Conservation (phyloP, 1,140 invertebrate species). For the Gryllus bimaculatus region DNA sequence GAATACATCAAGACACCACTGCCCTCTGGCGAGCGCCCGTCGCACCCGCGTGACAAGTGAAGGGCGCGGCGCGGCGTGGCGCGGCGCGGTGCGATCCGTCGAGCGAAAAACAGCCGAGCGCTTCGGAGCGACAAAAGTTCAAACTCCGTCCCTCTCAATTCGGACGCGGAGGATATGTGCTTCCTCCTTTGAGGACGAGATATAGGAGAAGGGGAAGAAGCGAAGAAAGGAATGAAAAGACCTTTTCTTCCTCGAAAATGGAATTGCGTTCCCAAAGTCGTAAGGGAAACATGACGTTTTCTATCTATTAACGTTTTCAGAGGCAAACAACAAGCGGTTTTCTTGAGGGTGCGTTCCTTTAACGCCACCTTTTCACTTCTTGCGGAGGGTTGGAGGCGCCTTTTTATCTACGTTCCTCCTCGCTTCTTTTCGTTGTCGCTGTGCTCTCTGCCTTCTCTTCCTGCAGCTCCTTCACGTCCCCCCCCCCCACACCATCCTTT, state of each 20-base stretch:
- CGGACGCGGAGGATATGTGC: not conserved
- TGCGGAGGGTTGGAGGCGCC: not conserved
- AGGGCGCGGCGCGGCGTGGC: too few species aligned
- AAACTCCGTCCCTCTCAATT: not conserved
- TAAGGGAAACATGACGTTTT: not conserved
- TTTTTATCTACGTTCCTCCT: not conserved
- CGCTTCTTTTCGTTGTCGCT: not conserved
- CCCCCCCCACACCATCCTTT: not conserved
- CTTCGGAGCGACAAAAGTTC: too few species aligned
- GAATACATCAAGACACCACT: too few species aligned
- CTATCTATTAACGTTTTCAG: constrained; percentile 1
- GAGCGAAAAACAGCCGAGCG: too few species aligned
- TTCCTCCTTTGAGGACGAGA: not conserved
- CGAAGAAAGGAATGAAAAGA: not conserved
- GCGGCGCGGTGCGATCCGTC: too few species aligned
- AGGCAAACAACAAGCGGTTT: not conserved
- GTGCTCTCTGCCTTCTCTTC: not conserved
- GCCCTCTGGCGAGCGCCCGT: too few species aligned
- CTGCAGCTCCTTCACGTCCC: not conserved
- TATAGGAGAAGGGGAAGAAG: not conserved
- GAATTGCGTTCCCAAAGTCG: not conserved
- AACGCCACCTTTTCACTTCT: not conserved
- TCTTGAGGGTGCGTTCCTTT: not conserved
- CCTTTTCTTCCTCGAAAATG: not conserved
- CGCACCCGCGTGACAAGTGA: too few species aligned